Conservation (phyloP, 2,888 invertebrate genomes). For the Sceliomorpha sp. region DNA sequence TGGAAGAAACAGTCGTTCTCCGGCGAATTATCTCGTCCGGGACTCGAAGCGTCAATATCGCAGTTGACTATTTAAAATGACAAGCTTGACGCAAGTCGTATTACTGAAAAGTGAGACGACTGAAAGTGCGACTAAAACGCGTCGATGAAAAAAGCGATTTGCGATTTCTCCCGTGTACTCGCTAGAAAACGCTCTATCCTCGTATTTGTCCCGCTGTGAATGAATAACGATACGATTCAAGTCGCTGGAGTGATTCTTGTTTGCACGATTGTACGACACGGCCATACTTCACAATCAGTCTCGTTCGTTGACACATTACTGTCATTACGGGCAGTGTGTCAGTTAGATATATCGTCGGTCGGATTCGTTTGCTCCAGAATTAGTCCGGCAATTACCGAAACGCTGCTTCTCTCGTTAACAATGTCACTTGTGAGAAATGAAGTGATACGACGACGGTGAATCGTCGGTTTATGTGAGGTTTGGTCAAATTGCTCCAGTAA, state of each 20-base stretch:
- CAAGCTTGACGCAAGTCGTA: too few species aligned
- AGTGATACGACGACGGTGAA: conserved; percentile 56
- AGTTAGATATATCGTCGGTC: conserved; percentile 16
- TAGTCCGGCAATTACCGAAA: conserved; percentile 53
- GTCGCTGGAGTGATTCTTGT: not conserved
- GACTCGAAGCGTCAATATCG: too few species aligned
- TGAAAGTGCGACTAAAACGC: too few species aligned
- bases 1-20: too few species aligned
- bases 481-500: conserved; percentile 55
- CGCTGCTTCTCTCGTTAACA: conserved; percentile 52
- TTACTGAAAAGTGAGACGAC: too few species aligned
- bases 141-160: too few species aligned
- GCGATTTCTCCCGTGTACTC: too few species aligned
- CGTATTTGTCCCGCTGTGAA: too few species aligned
- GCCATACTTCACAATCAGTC: conserved; percentile 14
- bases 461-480: conserved; percentile 52
- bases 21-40: too few species aligned
- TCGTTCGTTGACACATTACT: conserved; percentile 30
- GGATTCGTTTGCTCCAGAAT: conserved; percentile 49
- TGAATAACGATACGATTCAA: too few species aligned
- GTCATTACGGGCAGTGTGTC: conserved; percentile 14
- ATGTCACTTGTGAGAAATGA: conserved; percentile 57
- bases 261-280: not conserved
- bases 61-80: too few species aligned
- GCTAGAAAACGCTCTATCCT: too few species aligned